Evolutionary conservation across 2,888 invertebrate genomes (phyloP).

Genomic region (Trachelus tabidus): DNA sequence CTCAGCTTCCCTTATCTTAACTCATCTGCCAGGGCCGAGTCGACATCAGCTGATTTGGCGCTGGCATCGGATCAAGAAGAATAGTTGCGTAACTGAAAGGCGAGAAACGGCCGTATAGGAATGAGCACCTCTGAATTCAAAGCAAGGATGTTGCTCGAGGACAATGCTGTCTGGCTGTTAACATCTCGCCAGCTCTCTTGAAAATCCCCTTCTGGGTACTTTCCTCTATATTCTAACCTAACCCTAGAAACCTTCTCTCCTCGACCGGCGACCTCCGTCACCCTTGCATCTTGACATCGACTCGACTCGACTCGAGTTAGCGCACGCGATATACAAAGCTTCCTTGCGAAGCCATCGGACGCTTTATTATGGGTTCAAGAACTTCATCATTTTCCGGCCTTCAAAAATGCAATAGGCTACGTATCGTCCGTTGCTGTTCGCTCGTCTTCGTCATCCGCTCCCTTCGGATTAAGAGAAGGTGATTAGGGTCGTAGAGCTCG

Average conservation of each 20-base stretch:
- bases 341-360: conserved; percentile 6
- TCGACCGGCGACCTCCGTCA: background rate
- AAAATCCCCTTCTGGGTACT: conserved; percentile 42
- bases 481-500: too few species aligned
- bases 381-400: conserved; percentile 44
- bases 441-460: too few species aligned
- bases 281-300: background rate
- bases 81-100: background rate
- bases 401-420: conserved; percentile 44
- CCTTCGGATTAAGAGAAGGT: too few species aligned
- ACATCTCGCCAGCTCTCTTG: conserved; percentile 42
- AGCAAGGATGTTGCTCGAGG: conserved; percentile 38
- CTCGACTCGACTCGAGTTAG: conserved; percentile 11
- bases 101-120: background rate
- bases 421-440: too few species aligned
- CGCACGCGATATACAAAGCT: background rate
- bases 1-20: too few species aligned
- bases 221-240: conserved; percentile 38
- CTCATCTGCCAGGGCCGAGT: too few species aligned
- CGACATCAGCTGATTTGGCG: too few species aligned
- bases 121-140: conserved; percentile 41
- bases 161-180: conserved; percentile 51
- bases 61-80: background rate
- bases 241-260: conserved; percentile 16
- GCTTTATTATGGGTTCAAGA: conserved; percentile 37